Evolutionary conservation across 2,113 vertebrate genomes (phyloP).

Genomic region (Plectropomus leopardus): DNA sequence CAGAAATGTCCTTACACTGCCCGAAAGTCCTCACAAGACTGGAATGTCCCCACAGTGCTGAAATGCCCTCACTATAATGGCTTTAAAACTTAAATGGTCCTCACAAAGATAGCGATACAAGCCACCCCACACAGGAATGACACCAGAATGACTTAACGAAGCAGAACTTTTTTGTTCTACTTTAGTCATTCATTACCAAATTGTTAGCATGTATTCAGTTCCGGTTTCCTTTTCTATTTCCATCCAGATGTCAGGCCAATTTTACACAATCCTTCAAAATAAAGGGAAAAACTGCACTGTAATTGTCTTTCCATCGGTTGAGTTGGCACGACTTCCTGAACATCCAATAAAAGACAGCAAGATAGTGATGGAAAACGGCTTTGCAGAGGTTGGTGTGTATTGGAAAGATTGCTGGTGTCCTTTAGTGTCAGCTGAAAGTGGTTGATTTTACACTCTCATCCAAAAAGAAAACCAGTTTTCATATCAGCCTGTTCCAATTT

Average conservation of each 20-base stretch:
- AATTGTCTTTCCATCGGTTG: slow-evolving; percentile 2
- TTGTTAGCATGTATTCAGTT: neutral
- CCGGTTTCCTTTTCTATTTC: neutral
- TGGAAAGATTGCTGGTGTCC: neutral
- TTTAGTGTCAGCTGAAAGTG: neutral
- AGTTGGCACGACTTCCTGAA: neutral
- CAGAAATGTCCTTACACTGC: no score
- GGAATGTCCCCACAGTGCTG: no score
- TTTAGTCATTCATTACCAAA: neutral
- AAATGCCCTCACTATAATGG: no score
- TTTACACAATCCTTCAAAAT: neutral
- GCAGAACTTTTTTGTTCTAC: neutral
- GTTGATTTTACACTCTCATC: neutral
- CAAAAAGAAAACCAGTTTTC: neutral
- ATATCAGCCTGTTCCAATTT: no score
- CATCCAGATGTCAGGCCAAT: neutral
- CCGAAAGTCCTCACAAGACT: no score
- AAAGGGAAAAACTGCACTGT: neutral
- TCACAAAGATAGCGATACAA: neutral
- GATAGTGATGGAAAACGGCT: neutral
- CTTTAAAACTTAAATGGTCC: neutral
- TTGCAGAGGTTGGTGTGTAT: neutral
- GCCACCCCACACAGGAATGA: neutral
- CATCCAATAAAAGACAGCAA: neutral
- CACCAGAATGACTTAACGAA: neutral